Evolutionary conservation across 2,113 vertebrate species (phyloP), one percentile per base, ranked within the genome.

Genomic region (Sorex fumeus): DNA sequence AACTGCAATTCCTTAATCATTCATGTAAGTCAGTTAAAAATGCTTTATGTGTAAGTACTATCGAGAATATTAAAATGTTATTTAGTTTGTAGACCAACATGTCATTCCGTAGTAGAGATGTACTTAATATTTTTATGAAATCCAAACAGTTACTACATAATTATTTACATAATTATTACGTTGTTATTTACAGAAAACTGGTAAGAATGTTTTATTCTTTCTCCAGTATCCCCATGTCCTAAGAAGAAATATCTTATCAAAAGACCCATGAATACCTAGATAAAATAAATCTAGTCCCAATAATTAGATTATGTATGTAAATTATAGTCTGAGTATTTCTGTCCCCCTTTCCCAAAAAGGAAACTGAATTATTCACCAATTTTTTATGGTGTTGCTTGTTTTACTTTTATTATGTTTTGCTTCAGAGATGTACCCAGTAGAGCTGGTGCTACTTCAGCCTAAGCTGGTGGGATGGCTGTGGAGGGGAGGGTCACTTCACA

Each of bases 121-220:
- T 79, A 8, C 23, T 76, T 40, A 92, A 83, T 92, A 62, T 60
- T 90, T 84, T 5, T 69, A 71, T 50, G 67, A 60, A 60, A 34
- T 70, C 18, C 83, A 23, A 74, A 43, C 62, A 78, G 78, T 5
- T 84, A 93, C 69, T 43, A 43, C 62, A 3, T 30, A 88, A 85
- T 50, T 50, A 2, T 50, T 50, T 50, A 50, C 47, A 50, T 10
- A 50, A 40, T 40, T 50, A 12, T 50, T 50, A 50, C 47, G 10
- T 10, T 7, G 7, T 40, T 50, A 12, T 50, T 50, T 50, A 50
- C 19, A 66, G 34, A 74, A 94, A 86, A 34, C 18, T 75, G 23
- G 12, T 64, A 86, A 66, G 60, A 88, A 74, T 64, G 66, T 90
- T 93, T 84, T 53, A 60, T 80, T 91, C 0, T 89, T 94, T 94